These are phyloP conservation scores for Sylvia atricapilla DNA, from an alignment of 2,113 vertebrate species.

Conservation along the genomic window DNA sequence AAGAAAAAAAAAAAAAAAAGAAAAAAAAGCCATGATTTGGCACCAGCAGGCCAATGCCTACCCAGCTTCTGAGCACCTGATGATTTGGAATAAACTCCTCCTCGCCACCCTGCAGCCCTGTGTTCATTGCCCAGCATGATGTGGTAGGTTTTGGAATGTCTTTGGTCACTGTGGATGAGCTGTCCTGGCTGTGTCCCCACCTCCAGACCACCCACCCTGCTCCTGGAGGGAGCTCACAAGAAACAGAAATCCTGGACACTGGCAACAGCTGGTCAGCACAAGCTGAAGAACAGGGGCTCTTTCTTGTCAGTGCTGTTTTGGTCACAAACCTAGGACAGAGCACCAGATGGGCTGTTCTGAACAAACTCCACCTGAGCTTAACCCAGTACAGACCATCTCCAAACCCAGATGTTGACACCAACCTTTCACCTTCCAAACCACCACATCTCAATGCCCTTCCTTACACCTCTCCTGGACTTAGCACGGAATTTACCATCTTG, in stretches of 20 bases:
- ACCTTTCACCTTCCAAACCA: background rate
- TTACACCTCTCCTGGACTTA: background rate
- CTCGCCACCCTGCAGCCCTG: background rate
- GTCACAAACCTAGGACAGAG: background rate
- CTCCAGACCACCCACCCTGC: background rate
- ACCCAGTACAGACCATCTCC: background rate
- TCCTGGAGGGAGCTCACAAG: too few relatives aligned
- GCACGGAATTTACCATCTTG: background rate
- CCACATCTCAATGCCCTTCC: background rate
- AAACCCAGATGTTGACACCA: background rate
- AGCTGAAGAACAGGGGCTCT: background rate
- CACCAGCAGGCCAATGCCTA: background rate
- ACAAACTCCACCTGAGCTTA: background rate
- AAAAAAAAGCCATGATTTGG: background rate
- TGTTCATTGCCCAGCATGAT: background rate
- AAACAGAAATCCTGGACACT: background rate
- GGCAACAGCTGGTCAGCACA: background rate
- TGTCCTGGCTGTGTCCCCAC: background rate
- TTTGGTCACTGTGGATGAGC: background rate
- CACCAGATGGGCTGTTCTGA: background rate
- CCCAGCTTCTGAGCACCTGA: background rate
- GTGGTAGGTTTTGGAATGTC: accelerated
- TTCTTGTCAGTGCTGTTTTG: background rate
- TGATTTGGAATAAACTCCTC: background rate
- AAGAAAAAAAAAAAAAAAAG: too few relatives aligned